Evolutionary conservation across 2,113 vertebrate genomes (phyloP), one percentile per base, ranked within the genome.

Genomic region (Origma solitaria): DNA sequence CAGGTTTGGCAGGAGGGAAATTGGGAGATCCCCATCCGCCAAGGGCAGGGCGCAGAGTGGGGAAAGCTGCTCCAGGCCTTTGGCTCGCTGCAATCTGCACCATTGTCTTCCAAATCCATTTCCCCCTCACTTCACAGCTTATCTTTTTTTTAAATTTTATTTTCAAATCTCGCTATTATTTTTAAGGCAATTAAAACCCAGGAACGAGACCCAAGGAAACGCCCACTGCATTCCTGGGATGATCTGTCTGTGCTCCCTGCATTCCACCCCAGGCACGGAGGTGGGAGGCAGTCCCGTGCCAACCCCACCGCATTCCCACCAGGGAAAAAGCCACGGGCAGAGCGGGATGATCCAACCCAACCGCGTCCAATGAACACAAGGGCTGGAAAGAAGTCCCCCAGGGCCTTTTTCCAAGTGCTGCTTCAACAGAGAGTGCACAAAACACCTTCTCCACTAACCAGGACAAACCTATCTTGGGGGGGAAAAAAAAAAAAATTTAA

Each of bases 171-270:
- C 25, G 23, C 88, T 86, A 44, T 95, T 92, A 88, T 97, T 97
- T 96, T 94, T 42, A 28, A 92, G 94, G 92, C 88, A 83, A 93
- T 94, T 97, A 92, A 81, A 93, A 75, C 83, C 37, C 24, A 33
- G 95, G 83, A 95, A 90, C 51, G 37, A 95, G 86, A 90, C 91
- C 91, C 92, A 56, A 94, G 86, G 91, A 97, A 92, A 93, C 93
- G 95, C 88, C 91, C 88, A 94, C 95, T 68, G 86, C 94, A 94
- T 95, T 94, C 94, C 92, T 95, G 88, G 91, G 92, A 90, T 95
- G 94, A 91, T 96, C 88, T n/a, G 89, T 73, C 94, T 92, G 77
- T 96, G 96, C 92, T 96, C 94, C 89, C 86, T 92, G 77, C 94
- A 82, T 90, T 95, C 94, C 95, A 62, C 56, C 91, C 94, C 90